A percentile compares a stretch with the other conserved stretches of the same genome.
These are phyloP conservation scores for Vanessa cardui DNA, from an alignment of 2,888 invertebrate species.

Conservation along the genomic window DNA sequence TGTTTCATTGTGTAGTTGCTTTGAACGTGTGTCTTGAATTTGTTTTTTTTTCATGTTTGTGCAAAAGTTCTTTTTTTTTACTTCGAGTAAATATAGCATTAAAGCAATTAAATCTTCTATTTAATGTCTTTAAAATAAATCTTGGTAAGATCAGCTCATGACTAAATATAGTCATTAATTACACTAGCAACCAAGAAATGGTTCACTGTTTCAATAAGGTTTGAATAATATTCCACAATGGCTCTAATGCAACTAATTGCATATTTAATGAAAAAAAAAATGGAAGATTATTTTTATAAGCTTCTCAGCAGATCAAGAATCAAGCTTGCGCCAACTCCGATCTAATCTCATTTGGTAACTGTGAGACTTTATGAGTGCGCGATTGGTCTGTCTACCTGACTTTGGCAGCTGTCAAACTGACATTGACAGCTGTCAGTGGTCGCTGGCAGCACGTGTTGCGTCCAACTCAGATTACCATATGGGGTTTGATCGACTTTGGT, in stretches of 20 bases:
- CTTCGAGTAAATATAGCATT: too few relatives aligned
- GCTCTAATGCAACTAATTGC: too few relatives aligned
- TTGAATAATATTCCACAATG: neutral
- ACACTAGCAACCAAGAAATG: neutral
- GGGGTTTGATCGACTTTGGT: conserved; percentile 87
- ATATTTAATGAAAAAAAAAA: neutral
- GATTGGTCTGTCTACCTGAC: conserved; percentile 39
- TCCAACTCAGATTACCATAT: conserved; percentile 91
- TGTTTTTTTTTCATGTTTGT: conserved; percentile 38
- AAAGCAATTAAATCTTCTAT: conserved; percentile 22
- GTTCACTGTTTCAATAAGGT: conserved; percentile 16
- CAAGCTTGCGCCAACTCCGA: conserved; percentile 83
- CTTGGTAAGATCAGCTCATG: too few relatives aligned
- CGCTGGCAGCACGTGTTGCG: conserved; percentile 51
- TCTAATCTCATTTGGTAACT: conserved; percentile 99
- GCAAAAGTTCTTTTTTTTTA: too few relatives aligned
- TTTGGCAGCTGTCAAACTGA: conserved; percentile 47
- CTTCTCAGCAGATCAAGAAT: conserved; percentile 47
- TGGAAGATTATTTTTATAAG: conserved; percentile 18
- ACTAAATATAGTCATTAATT: too few relatives aligned
- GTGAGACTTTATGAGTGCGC: conserved; percentile 86
- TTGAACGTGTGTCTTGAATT: conserved; percentile 49
- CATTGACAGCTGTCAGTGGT: conserved; percentile 31
- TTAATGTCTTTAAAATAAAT: too few relatives aligned
- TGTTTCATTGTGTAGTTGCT: conserved; percentile 43